Evolutionary conservation across 2,888 invertebrate genomes (phyloP).

Genomic region (Cordilura impudica): DNA sequence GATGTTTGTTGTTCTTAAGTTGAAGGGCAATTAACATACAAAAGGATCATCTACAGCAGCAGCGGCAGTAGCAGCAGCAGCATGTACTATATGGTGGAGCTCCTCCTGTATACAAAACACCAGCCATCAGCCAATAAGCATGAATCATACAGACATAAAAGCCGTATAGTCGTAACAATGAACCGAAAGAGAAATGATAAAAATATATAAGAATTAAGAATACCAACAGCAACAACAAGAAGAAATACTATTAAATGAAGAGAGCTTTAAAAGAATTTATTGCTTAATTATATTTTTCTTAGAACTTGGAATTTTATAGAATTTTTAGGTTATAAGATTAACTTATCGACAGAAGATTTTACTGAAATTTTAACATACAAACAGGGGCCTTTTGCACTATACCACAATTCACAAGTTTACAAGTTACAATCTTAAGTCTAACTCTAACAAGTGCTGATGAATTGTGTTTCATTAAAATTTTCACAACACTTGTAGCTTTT

Average conservation of each 20-base stretch:
- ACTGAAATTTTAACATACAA: too few relatives aligned
- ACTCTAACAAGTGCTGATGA: too few relatives aligned
- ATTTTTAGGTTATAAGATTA: too few relatives aligned
- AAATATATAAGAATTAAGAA: neutral
- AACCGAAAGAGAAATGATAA: slow-evolving; percentile 27
- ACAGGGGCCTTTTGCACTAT: too few relatives aligned
- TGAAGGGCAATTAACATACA: slow-evolving; percentile 73
- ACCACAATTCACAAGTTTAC: too few relatives aligned
- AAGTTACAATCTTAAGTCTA: too few relatives aligned
- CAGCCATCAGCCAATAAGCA: slow-evolving; percentile 59
- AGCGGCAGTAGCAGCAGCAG: slow-evolving; percentile 10
- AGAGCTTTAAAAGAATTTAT: neutral
- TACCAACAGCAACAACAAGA: slow-evolving; percentile 20
- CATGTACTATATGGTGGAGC: slow-evolving; percentile 34
- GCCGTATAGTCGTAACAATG: neutral
- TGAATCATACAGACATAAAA: slow-evolving; percentile 35
- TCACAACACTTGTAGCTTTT: too few relatives aligned
- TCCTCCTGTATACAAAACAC: slow-evolving; percentile 63
- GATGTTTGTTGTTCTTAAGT: neutral
- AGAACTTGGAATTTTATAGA: too few relatives aligned
- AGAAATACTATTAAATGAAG: neutral
- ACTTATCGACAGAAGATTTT: too few relatives aligned
- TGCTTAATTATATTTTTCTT: too few relatives aligned
- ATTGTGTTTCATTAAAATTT: too few relatives aligned
- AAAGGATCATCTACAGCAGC: slow-evolving; percentile 69